Base-by-base conservation (phyloP, 1,140 invertebrate genomes). In the Eumaeus atala region DNA sequence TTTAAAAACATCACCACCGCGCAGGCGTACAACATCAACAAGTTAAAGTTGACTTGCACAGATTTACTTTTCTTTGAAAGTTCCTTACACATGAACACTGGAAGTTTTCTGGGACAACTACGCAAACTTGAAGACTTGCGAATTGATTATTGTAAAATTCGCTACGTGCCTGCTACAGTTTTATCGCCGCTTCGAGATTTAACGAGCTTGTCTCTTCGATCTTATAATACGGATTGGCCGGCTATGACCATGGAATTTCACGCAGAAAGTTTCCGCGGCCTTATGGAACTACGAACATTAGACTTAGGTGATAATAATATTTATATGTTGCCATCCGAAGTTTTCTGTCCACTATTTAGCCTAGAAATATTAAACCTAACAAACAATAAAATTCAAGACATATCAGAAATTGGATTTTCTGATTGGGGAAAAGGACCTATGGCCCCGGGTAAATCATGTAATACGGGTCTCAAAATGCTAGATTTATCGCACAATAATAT, bases 251-350 rank as follows among this genome's bases (percentile, higher is more conserved):
- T 95, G 80, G 93, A 93, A 66, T 88, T 95, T 48, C 91, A 93
- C 68, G 87, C 91, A 28, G 92, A 93, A 69, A 92, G 93, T 70
- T 90, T 95, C 55, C 87, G 91, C 17, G 92, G 93, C 7, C 82
- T 95, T 51, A 89, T 90, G 56, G 90, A 93, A 72, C 83, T 96
- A 14, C 89, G 92, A 42, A 87, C 89, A 47, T 84, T 96, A 51
- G 93, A 96, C 80, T 84, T 96, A 10, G 91, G 91, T 28, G 92
- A 93, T 67, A 96, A 96, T 76, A 94, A 95, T 74, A 92, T 96
- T 59, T 94, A 93, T 90, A 92, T 90, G 49, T 78, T 95, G 48
- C 94, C 95, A 5, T 81, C 89, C 21, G 91, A 93, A 55, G 84
- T 95, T 1, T 92, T 96, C 68, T 96, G 94, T 71, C 91, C 93